These are phyloP conservation scores for Acromyrmex heyeri DNA, from an alignment of 1,140 invertebrate species.

Conservation along the genomic window DNA sequence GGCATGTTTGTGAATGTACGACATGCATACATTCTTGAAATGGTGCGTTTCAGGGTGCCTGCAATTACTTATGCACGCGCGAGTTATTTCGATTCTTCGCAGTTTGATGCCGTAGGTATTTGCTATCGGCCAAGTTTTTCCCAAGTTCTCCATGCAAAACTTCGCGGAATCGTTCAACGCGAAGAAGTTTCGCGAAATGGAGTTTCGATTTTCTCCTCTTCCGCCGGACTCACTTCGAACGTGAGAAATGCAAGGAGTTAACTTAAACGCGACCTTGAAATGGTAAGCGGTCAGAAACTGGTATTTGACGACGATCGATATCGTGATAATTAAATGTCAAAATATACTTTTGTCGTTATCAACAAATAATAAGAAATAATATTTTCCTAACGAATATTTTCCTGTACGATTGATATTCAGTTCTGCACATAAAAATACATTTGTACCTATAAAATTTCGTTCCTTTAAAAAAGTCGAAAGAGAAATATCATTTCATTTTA, in stretches of 20 bases:
- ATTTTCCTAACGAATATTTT: background rate
- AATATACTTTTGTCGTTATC: background rate
- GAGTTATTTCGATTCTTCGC: conserved; percentile 45
- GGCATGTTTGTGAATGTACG: background rate
- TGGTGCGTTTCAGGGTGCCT: conserved; percentile 19
- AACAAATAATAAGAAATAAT: background rate
- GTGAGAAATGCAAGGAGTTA: background rate
- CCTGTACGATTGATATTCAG: background rate
- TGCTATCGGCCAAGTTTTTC: conserved; percentile 1
- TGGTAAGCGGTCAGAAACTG: background rate
- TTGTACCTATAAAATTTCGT: background rate
- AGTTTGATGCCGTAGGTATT: background rate
- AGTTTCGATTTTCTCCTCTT: conserved; percentile 10
- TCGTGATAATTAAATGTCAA: background rate
- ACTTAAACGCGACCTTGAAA: conserved; percentile 49
- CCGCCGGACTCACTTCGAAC: background rate
- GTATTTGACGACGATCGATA: conserved; percentile 2
- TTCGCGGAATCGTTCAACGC: conserved; percentile 29
- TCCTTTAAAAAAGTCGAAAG: background rate
- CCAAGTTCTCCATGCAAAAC: conserved; percentile 34
- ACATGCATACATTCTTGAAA: background rate
- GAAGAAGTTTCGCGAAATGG: conserved; percentile 24
- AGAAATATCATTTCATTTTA: background rate
- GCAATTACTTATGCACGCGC: conserved; percentile 50
- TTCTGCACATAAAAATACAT: background rate